These are phyloP conservation scores for Hemicentrotus pulcherrimus DNA, from an alignment of 35 echinoderm and acorn worm genomes.

Conservation along the genomic window DNA sequence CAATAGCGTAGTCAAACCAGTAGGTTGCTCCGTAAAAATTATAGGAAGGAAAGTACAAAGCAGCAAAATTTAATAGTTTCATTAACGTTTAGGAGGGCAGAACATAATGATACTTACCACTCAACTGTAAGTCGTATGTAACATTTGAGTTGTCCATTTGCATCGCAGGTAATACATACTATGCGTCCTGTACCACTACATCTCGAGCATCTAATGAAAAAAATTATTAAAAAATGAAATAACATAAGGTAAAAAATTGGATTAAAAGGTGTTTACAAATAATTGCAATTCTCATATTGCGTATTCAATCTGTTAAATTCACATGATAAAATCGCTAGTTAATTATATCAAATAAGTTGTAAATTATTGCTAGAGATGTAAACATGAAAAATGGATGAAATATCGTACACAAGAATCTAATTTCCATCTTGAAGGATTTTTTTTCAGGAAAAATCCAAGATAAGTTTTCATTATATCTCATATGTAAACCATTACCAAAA, in stretches of 20 bases:
- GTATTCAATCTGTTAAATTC: no score
- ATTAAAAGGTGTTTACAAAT: no score
- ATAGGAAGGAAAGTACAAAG: not conserved
- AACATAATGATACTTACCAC: constrained; percentile 67
- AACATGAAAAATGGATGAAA: no score
- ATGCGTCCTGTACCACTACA: constrained; percentile 84
- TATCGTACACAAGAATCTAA: no score
- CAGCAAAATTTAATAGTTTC: not conserved
- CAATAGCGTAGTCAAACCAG: not conserved
- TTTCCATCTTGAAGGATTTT: no score
- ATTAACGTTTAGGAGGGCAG: not conserved
- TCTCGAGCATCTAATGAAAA: constrained; percentile 50
- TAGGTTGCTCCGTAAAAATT: not conserved
- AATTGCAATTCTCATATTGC: no score
- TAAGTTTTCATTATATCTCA: no score
- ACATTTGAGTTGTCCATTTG: constrained; percentile 63
- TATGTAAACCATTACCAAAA: no score
- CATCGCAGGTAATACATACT: constrained; percentile 66
- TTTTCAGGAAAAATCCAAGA: no score
- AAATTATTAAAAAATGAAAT: not conserved
- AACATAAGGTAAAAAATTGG: not conserved
- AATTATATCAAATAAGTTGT: no score
- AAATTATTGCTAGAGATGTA: no score
- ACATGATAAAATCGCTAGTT: no score
- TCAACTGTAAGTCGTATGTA: constrained; percentile 76